These are phyloP conservation scores for Gobio gobio DNA, from an alignment of 2,113 vertebrate species.

Conservation along the genomic window DNA sequence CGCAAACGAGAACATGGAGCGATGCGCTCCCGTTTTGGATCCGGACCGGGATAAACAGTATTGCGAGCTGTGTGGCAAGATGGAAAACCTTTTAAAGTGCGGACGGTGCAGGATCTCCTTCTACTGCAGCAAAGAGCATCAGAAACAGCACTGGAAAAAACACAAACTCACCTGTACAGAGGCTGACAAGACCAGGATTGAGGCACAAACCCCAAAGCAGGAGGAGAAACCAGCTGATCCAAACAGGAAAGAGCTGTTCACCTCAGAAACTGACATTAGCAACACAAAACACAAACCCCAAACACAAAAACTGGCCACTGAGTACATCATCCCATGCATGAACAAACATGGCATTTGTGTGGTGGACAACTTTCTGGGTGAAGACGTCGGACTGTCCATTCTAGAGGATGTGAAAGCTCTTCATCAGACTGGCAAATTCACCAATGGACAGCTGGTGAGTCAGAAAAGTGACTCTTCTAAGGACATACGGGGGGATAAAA, in stretches of 20 bases:
- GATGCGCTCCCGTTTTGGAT: conserved; percentile 63
- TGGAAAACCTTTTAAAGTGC: conserved; percentile 93
- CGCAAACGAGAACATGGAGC: not conserved
- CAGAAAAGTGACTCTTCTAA: conserved; percentile 86
- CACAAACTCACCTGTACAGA: conserved; percentile 90
- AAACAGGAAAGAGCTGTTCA: conserved; percentile 16
- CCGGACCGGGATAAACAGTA: conserved; percentile 79
- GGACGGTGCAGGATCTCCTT: conserved; percentile 90
- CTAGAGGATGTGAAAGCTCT: conserved; percentile 81
- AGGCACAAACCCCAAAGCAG: conserved; percentile 35
- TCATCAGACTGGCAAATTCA: conserved; percentile 82
- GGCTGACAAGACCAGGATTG: conserved; percentile 57
- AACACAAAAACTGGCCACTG: conserved; percentile 80
- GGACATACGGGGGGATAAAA: conserved; percentile 88
- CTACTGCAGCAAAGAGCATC: conserved; percentile 96
- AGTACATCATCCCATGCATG: conserved; percentile 88
- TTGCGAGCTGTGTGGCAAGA: conserved; percentile 94
- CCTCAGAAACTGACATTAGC: not conserved
- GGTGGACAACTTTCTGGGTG: conserved; percentile 86
- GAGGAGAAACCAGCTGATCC: conserved; percentile 24
- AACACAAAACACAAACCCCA: conserved; percentile 72
- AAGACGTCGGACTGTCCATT: conserved; percentile 78
- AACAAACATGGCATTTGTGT: conserved; percentile 89
- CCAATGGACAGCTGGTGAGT: conserved; percentile 87
- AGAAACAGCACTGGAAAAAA: conserved; percentile 94